Conservation (phyloP, 1,140 invertebrate genomes). For the Lepidotrigona ventralis region DNA sequence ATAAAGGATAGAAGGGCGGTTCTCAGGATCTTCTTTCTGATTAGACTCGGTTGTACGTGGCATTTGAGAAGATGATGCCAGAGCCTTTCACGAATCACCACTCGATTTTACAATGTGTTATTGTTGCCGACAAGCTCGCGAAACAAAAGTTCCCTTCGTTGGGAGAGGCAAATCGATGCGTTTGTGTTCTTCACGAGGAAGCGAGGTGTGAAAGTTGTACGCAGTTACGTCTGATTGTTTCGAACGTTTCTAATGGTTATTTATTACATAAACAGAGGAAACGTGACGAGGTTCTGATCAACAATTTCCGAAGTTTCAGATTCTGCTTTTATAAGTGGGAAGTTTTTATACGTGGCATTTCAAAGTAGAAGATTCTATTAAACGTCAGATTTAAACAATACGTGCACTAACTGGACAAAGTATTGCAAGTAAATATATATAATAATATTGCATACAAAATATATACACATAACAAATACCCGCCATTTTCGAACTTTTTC, state of each 20-base stretch:
- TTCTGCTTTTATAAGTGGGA: too few species aligned
- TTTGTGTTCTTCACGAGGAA: constrained; percentile 1
- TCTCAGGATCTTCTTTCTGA: constrained; percentile 55
- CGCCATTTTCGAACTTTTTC: too few species aligned
- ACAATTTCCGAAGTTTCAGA: background rate
- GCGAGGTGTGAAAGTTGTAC: background rate
- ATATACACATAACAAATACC: too few species aligned
- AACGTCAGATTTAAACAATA: too few species aligned
- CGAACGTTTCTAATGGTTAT: background rate
- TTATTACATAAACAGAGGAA: background rate
- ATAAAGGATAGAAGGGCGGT: constrained; percentile 23
- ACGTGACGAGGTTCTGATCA: background rate
- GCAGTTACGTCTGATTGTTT: background rate
- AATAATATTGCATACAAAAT: too few species aligned
- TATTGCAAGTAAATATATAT: too few species aligned
- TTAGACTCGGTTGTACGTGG: constrained; percentile 52
- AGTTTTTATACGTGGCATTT: too few species aligned
- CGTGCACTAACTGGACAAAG: too few species aligned
- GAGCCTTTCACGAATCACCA: constrained; percentile 64
- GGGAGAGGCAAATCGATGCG: constrained; percentile 27
- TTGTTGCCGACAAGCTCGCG: constrained; percentile 35
- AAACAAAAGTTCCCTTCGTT: constrained; percentile 36
- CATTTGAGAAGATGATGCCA: constrained; percentile 61
- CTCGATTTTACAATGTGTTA: constrained; percentile 51
- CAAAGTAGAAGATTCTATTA: too few species aligned